phyloP scores from a whole-genome alignment of 1,140 invertebrate genomes.

The Epicauta chinensis region DNA sequence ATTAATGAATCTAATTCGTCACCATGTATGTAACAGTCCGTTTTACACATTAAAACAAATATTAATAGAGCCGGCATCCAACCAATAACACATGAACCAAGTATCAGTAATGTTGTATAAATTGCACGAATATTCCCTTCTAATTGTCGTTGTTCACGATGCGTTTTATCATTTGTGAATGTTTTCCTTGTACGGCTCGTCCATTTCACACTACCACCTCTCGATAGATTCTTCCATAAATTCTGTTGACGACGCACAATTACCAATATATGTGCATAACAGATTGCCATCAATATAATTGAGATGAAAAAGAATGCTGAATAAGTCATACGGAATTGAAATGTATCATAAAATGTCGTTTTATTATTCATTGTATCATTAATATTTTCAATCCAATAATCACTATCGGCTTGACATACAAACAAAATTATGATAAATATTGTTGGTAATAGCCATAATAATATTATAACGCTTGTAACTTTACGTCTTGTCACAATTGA shows the following conservation, averaged over 20 bases:
- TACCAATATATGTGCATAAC: constrained; percentile 55
- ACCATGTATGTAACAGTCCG: constrained; percentile 42
- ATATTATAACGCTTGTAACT: constrained; percentile 42
- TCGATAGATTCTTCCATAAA: constrained; percentile 42
- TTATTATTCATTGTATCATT: neutral
- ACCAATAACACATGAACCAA: constrained; percentile 59
- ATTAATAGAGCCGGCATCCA: constrained; percentile 57
- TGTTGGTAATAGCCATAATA: constrained; percentile 52
- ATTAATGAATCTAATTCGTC: constrained; percentile 21
- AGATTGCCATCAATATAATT: constrained; percentile 51
- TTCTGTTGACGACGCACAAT: constrained; percentile 50
- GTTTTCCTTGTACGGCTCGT: constrained; percentile 17
- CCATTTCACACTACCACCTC: constrained; percentile 34
- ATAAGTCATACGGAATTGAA: constrained; percentile 46
- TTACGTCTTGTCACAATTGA: constrained; percentile 47
- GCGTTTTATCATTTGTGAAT: constrained; percentile 23
- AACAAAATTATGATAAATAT: constrained; percentile 51
- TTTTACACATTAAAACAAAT: constrained; percentile 49
- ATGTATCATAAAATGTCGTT: constrained; percentile 26
- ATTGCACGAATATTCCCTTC: constrained; percentile 57
- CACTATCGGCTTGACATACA: constrained; percentile 23
- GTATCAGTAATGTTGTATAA: constrained; percentile 59
- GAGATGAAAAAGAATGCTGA: constrained; percentile 45
- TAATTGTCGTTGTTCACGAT: constrained; percentile 34
- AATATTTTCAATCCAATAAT: constrained; percentile 10